A percentile compares a stretch with the other conserved stretches of the same genome.
These are phyloP conservation scores for Thalassarche chlororhynchos DNA, from an alignment of 2,113 vertebrate genomes.

Conservation along the genomic window DNA sequence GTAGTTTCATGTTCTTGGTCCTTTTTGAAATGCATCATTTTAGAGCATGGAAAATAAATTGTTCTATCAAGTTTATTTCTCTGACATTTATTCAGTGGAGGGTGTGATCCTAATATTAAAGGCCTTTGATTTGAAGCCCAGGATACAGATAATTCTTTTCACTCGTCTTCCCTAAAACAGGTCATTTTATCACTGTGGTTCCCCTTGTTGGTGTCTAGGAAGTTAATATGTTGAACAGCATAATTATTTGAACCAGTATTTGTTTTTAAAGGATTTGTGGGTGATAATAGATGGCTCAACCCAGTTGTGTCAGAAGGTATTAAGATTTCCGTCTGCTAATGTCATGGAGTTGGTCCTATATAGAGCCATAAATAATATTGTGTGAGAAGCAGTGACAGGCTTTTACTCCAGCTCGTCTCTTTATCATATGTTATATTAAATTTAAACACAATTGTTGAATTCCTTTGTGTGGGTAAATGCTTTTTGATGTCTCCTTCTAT, in stretches of 20 bases:
- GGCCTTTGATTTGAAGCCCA: background rate
- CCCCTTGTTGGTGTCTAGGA: background rate
- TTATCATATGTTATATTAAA: conserved; percentile 14
- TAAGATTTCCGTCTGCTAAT: background rate
- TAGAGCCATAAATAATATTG: background rate
- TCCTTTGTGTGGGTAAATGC: background rate
- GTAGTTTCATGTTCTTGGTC: background rate
- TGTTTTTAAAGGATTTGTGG: background rate
- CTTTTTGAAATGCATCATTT: conserved; percentile 32
- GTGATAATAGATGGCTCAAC: background rate
- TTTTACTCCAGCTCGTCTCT: conserved; percentile 1
- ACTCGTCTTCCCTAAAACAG: background rate
- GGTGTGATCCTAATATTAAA: conserved; percentile 7
- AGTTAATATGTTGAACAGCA: background rate
- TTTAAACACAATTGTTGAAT: background rate
- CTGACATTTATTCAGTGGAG: conserved; percentile 49
- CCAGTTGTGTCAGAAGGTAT: conserved; percentile 35
- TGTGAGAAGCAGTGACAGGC: background rate
- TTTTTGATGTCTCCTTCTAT: conserved; percentile 18
- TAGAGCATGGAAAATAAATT: conserved; percentile 11
- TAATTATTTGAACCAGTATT: background rate
- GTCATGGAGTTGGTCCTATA: background rate
- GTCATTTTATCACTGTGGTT: background rate
- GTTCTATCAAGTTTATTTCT: conserved; percentile 27
- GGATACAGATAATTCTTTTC: background rate